These are phyloP conservation scores for Callorhinus ursinus DNA, from an alignment of 2,113 vertebrate species.

Conservation along the genomic window DNA sequence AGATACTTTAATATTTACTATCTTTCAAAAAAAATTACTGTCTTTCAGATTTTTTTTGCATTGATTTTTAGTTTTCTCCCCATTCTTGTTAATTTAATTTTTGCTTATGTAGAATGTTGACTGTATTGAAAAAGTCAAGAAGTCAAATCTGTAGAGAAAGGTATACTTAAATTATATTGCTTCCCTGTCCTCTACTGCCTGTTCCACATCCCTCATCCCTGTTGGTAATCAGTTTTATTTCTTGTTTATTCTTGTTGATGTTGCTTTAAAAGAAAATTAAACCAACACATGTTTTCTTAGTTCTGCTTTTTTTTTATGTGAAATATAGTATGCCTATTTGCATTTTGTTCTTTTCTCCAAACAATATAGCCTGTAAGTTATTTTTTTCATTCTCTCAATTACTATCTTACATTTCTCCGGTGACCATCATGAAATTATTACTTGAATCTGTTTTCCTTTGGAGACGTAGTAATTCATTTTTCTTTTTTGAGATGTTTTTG, in stretches of 20 bases:
- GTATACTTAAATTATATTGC: not conserved
- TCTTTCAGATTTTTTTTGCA: not conserved
- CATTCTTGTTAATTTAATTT: not conserved
- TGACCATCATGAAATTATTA: not conserved
- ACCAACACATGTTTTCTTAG: not conserved
- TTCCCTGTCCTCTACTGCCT: not conserved
- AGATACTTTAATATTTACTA: not conserved
- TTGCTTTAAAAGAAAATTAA: slow-evolving; percentile 25
- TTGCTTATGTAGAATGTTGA: not conserved
- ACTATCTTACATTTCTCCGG: not conserved
- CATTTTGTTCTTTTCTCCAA: not conserved
- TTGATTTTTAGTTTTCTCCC: not conserved
- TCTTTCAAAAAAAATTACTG: not conserved
- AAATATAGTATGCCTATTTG: not conserved
- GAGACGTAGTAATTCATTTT: not conserved
- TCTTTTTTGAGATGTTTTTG: not conserved
- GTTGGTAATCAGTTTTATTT: not conserved
- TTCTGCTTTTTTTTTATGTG: not conserved
- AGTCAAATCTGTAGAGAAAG: not conserved
- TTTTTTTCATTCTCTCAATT: not conserved
- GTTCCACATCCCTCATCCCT: not conserved
- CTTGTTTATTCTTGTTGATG: not conserved
- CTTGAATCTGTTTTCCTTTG: not conserved
- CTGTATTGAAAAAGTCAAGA: not conserved
- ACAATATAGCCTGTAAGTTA: not conserved